These are phyloP conservation scores for Drosophila kambysellisi DNA, from an alignment of 2,888 invertebrate genomes.

Conservation along the genomic window DNA sequence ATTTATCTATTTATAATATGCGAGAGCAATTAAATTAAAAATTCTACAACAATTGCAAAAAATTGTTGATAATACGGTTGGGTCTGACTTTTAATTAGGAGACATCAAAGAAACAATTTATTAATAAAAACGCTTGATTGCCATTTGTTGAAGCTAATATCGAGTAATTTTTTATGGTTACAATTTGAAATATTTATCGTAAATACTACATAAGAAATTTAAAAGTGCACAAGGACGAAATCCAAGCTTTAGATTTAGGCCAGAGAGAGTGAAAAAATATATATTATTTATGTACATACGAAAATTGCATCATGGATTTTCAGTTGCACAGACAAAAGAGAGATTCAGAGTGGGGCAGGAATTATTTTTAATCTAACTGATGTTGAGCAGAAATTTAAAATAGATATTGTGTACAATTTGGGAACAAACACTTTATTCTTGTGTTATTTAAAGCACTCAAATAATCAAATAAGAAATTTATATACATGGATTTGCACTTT, in stretches of 20 bases:
- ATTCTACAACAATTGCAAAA: slow-evolving; percentile 20
- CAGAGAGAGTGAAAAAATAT: neutral
- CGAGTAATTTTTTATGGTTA: neutral
- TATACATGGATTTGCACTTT: slow-evolving; percentile 61
- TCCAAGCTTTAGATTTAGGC: neutral
- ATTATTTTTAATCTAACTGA: neutral
- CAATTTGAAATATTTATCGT: neutral
- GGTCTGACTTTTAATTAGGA: neutral
- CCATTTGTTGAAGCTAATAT: neutral
- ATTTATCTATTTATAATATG: slow-evolving; percentile 46
- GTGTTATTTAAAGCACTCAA: slow-evolving; percentile 51
- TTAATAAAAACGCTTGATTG: slow-evolving; percentile 9
- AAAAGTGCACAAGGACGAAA: neutral
- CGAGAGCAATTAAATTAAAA: slow-evolving; percentile 35
- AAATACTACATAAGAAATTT: neutral
- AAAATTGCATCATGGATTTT: slow-evolving; percentile 1
- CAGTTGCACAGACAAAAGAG: neutral
- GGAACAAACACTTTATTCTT: slow-evolving; percentile 34
- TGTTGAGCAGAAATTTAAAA: slow-evolving; percentile 12
- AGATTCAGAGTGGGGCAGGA: neutral
- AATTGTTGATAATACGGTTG: slow-evolving; percentile 1
- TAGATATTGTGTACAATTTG: slow-evolving; percentile 34
- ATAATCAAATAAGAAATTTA: slow-evolving; percentile 51
- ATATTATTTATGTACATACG: slow-evolving; percentile 1
- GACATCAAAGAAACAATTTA: slow-evolving; percentile 3